Conservation (phyloP, 2,797 vertebrate genomes). For the Macroramphosus scolopax region DNA sequence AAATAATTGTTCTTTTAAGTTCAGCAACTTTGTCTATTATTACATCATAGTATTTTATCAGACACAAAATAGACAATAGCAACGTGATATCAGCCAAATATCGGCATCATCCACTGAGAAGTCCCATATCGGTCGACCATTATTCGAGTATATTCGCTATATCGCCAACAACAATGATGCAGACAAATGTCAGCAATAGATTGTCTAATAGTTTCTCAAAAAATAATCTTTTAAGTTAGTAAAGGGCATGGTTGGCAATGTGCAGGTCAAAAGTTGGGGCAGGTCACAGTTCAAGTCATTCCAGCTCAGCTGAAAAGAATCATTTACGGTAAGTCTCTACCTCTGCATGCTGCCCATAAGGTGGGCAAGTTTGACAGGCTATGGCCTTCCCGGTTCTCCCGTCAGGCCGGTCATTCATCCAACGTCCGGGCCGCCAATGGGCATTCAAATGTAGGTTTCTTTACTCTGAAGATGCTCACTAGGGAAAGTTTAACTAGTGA, state of each 20-base stretch:
- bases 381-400: constrained; percentile 2
- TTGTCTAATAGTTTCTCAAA: too few relatives aligned
- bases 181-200: too few relatives aligned
- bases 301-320: constrained; percentile 11
- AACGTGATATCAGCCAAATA: too few relatives aligned
- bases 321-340: not conserved
- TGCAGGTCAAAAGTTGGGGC: constrained; percentile 18
- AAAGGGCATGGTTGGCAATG: not conserved
- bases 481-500: not conserved
- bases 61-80: too few relatives aligned
- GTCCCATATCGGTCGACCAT: too few relatives aligned
- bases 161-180: too few relatives aligned
- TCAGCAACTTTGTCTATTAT: too few relatives aligned
- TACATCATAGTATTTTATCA: too few relatives aligned
- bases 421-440: not conserved
- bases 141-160: too few relatives aligned
- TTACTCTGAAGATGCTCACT: constrained; percentile 7
- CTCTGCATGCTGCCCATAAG: constrained; percentile 11
- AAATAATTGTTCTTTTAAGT: too few relatives aligned
- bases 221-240: too few relatives aligned
- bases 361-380: constrained; percentile 30
- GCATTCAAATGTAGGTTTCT: not conserved
- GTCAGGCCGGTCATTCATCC: not conserved
- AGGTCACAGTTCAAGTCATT: constrained; percentile 35
- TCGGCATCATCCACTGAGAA: too few relatives aligned